Percentiles rank a stretch among this genome's conserved stretches.
These are phyloP conservation scores for Muraenolepis orangiensis DNA, from an alignment of 2,797 vertebrate genomes.

Conservation along the genomic window DNA sequence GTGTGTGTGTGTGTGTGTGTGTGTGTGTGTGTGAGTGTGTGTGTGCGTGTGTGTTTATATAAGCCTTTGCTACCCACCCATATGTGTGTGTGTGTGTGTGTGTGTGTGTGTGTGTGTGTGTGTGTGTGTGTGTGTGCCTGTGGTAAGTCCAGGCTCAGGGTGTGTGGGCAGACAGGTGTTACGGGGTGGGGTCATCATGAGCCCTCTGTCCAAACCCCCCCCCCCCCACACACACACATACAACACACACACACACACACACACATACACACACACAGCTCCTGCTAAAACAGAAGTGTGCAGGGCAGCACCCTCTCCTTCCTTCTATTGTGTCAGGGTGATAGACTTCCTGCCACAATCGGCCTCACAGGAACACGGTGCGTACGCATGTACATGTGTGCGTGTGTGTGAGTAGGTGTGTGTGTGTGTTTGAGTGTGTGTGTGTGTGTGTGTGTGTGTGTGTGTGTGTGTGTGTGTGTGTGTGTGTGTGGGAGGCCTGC, in stretches of 20 bases:
- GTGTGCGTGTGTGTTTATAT: slow-evolving; percentile 28
- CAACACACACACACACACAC: background rate
- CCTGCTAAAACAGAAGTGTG: slow-evolving; percentile 66
- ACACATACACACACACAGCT: background rate
- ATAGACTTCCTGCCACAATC: slow-evolving; percentile 52
- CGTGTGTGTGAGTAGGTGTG: slow-evolving; percentile 23
- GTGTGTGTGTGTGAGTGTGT: background rate
- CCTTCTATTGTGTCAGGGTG: slow-evolving; percentile 66
- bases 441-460: slow-evolving; percentile 35
- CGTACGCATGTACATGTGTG: slow-evolving; percentile 25
- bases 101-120: background rate
- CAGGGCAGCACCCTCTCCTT: slow-evolving; percentile 69
- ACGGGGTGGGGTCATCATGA: slow-evolving; percentile 55
- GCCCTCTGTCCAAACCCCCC: slow-evolving; percentile 40
- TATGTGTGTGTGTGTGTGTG: background rate
- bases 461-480: slow-evolving; percentile 19
- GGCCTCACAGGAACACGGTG: slow-evolving; percentile 22
- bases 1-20: slow-evolving; percentile 7
- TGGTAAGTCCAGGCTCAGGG: background rate
- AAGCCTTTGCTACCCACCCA: slow-evolving; percentile 28
- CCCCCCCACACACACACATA: background rate
- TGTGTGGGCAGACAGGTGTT: slow-evolving; percentile 66
- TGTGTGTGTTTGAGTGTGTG: slow-evolving; percentile 34
- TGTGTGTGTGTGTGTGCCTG: slow-evolving; percentile 4
- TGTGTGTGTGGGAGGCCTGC: slow-evolving; percentile 13